phyloP scores from a whole-genome alignment of 2,888 invertebrate genomes.

The Bellardia pandia region DNA sequence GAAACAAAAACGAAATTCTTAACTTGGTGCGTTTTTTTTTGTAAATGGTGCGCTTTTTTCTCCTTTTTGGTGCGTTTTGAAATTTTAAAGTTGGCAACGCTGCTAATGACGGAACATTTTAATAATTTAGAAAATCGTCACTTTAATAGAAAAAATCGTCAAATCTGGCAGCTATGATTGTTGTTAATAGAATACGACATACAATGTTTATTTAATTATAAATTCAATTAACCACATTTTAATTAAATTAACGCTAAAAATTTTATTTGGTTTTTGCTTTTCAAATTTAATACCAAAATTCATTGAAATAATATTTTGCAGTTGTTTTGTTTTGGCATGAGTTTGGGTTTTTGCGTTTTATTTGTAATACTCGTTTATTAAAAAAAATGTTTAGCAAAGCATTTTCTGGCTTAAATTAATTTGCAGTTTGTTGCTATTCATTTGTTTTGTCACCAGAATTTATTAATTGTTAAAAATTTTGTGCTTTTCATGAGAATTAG shows the following conservation, averaged over 20 bases:
- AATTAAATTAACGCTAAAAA: constrained; percentile 72
- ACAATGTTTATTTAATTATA: constrained; percentile 70
- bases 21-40: too few species aligned
- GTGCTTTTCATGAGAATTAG: constrained; percentile 63
- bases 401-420: constrained; percentile 47
- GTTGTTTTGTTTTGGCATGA: neutral
- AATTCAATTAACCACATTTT: constrained; percentile 65
- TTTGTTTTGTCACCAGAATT: neutral
- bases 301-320: constrained; percentile 25
- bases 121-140: too few species aligned
- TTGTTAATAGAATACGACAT: constrained; percentile 40
- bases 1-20: too few species aligned
- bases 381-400: constrained; percentile 58
- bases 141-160: too few species aligned
- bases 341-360: constrained; percentile 24
- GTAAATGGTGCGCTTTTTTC: too few species aligned
- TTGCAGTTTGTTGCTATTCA: constrained; percentile 5
- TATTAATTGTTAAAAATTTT: constrained; percentile 63
- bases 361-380: constrained; percentile 1
- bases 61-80: too few species aligned
- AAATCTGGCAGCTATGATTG: too few species aligned
- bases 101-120: too few species aligned
- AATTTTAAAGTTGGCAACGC: too few species aligned
- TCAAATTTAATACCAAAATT: constrained; percentile 26
- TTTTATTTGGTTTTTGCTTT: neutral